phyloP scores from a whole-genome alignment of 2,797 vertebrate genomes.

The Semaprochilodus insignis region DNA sequence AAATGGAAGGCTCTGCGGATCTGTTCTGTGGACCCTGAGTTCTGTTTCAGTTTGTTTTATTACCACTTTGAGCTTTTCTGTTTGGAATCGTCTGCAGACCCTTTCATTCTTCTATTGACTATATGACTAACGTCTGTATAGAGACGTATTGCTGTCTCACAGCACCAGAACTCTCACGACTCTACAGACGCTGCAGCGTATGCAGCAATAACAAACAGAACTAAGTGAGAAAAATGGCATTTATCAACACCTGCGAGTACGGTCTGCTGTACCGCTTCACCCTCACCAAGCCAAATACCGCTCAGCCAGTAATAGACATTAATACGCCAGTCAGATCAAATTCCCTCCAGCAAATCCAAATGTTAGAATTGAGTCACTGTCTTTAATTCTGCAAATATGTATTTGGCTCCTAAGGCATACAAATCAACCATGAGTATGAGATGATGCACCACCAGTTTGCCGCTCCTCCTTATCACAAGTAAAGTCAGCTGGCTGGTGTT shows the following conservation, averaged over 20 bases:
- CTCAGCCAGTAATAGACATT: background rate
- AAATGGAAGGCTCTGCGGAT: background rate
- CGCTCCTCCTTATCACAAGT: background rate
- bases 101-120: background rate
- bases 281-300: too few species aligned
- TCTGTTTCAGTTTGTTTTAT: too few species aligned
- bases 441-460: background rate
- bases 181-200: too few species aligned
- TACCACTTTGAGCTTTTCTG: background rate
- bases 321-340: constrained; percentile 4
- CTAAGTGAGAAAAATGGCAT: background rate
- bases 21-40: background rate
- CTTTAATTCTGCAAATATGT: background rate
- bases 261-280: background rate
- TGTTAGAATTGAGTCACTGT: constrained; percentile 1
- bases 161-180: background rate
- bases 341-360: background rate
- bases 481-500: background rate
- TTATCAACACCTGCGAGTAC: background rate
- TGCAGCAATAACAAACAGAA: too few species aligned
- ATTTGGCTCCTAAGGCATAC: background rate
- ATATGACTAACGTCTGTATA: background rate
- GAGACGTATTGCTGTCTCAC: background rate
- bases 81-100: background rate
- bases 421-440: background rate